A percentile compares a stretch with the other conserved stretches of the same genome.
Evolutionary conservation across 2,797 vertebrate species (phyloP).

Genomic region (Tinamus major): DNA sequence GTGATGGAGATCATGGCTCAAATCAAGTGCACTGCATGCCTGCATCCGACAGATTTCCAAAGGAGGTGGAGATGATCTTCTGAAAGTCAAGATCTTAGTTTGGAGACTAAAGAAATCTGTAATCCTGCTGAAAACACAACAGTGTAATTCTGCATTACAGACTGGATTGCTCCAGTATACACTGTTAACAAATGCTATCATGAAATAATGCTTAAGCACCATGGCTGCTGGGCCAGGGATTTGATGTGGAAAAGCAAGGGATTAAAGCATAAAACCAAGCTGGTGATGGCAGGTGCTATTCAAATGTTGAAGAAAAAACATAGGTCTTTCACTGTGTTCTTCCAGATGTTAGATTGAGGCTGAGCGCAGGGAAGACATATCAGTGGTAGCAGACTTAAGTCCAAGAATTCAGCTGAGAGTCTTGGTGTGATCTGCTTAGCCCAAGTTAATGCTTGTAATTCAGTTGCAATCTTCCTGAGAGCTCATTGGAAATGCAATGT

Average conservation of each 20-base stretch:
- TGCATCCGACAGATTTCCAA: neutral
- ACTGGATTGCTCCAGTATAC: neutral
- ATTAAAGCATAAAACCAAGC: conserved; percentile 3
- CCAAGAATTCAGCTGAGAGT: neutral
- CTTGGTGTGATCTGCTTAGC: neutral
- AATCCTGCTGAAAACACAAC: neutral
- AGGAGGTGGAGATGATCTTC: neutral
- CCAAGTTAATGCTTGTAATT: neutral
- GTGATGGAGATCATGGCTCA: neutral
- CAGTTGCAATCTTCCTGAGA: neutral
- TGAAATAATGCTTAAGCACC: neutral
- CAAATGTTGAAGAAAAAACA: neutral
- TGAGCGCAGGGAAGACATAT: neutral
- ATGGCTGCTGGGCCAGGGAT: neutral
- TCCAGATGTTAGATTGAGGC: neutral
- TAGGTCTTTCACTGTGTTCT: neutral
- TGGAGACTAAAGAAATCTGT: neutral
- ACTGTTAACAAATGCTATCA: neutral
- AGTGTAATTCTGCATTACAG: neutral
- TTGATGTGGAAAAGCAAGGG: neutral
- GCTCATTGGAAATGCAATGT: neutral
- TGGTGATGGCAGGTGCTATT: neutral
- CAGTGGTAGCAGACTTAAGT: neutral
- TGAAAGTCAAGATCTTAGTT: neutral
- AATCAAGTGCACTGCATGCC: neutral